These are phyloP conservation scores for Venturia canescens DNA, from an alignment of 1,140 invertebrate species.

Conservation along the genomic window DNA sequence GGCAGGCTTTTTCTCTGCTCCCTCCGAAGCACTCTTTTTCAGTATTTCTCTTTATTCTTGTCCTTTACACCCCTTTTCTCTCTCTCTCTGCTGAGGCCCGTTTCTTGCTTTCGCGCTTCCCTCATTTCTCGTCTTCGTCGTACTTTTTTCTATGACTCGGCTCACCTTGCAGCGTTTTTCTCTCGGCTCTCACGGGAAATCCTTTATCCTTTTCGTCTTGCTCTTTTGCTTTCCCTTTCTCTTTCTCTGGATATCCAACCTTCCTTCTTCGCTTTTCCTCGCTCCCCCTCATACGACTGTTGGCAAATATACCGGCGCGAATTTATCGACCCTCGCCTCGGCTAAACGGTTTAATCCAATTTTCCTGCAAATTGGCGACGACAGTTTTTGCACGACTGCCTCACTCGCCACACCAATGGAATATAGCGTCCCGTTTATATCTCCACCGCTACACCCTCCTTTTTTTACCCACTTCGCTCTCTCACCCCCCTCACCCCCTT, in stretches of 20 bases:
- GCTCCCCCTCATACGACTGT: slow-evolving; percentile 46
- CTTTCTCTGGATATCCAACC: slow-evolving; percentile 36
- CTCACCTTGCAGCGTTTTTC: slow-evolving; percentile 42
- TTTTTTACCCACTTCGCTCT: slow-evolving; percentile 17
- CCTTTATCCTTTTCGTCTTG: slow-evolving; percentile 44
- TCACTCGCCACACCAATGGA: slow-evolving; percentile 21
- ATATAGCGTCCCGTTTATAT: not conserved
- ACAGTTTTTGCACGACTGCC: slow-evolving; percentile 54
- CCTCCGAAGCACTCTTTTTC: slow-evolving; percentile 9
- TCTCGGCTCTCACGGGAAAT: slow-evolving; percentile 16
- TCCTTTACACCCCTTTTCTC: not conserved
- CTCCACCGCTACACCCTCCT: not conserved
- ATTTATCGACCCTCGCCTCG: slow-evolving; percentile 57
- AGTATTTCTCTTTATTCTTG: slow-evolving; percentile 28
- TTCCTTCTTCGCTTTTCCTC: slow-evolving; percentile 48
- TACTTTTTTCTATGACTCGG: slow-evolving; percentile 26
- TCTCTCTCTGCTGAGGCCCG: not conserved
- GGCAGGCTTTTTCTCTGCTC: slow-evolving; percentile 4
- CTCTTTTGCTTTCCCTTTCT: slow-evolving; percentile 43
- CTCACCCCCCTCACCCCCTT: not conserved
- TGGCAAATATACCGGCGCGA: slow-evolving; percentile 56
- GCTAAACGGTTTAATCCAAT: slow-evolving; percentile 61
- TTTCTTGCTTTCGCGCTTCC: slow-evolving; percentile 20
- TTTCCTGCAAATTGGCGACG: slow-evolving; percentile 59
- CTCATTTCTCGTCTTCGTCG: slow-evolving; percentile 35